Conservation (phyloP, 2,797 vertebrate genomes). For the Thaleichthys pacificus region DNA sequence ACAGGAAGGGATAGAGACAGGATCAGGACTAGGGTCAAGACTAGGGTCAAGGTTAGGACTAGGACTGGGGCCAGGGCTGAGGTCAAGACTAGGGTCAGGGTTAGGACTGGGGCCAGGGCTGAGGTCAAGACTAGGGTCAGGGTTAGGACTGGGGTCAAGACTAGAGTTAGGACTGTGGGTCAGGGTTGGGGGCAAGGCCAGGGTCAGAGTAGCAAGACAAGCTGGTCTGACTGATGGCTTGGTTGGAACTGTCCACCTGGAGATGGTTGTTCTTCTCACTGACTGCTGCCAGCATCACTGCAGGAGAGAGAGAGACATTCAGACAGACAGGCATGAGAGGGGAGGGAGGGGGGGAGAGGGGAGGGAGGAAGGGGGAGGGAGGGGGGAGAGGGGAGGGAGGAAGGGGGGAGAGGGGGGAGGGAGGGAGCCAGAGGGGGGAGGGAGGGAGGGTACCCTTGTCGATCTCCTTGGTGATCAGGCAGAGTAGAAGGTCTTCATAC, state of each 20-base stretch:
- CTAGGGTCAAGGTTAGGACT: neutral
- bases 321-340: neutral
- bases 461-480: constrained; percentile 78
- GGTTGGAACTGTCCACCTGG: constrained; percentile 81
- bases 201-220: constrained; percentile 69
- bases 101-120: too few species aligned
- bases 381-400: constrained; percentile 28
- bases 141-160: too few species aligned
- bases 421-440: neutral
- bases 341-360: neutral
- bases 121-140: too few species aligned
- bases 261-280: constrained; percentile 83
- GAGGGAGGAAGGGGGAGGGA: neutral
- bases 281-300: constrained; percentile 87
- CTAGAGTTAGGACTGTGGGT: neutral
- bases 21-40: constrained; percentile 1
- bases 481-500: constrained; percentile 84
- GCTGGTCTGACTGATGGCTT: constrained; percentile 85
- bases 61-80: neutral
- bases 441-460: constrained; percentile 77
- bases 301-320: neutral
- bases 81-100: too few species aligned
- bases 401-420: constrained; percentile 31
- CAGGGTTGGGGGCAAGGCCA: neutral
- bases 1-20: too few species aligned